phyloP scores from a whole-genome alignment of 2,797 vertebrate species.

The Pipistrellus nathusii region DNA sequence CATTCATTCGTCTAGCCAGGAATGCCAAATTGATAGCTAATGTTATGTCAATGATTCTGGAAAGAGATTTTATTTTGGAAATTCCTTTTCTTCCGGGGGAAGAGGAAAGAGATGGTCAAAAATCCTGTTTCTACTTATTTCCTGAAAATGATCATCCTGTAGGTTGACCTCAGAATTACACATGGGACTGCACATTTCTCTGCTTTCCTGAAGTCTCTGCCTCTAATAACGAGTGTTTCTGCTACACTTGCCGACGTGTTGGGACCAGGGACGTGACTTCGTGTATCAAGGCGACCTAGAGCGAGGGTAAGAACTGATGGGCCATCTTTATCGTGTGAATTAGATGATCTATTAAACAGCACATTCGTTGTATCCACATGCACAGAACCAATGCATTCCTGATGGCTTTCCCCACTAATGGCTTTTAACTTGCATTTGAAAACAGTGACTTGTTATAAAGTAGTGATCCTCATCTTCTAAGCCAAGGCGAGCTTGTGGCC shows the following conservation, averaged over 20 bases:
- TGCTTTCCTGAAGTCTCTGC: not conserved
- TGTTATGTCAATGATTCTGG: not conserved
- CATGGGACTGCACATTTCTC: not conserved
- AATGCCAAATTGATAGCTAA: not conserved
- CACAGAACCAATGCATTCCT: not conserved
- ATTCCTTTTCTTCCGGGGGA: not conserved
- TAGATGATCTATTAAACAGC: not conserved
- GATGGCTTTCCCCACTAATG: not conserved
- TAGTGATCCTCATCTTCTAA: not conserved
- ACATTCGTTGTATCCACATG: not conserved
- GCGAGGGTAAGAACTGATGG: not conserved
- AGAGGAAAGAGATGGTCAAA: not conserved
- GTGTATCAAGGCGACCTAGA: not conserved
- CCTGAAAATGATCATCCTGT: not conserved
- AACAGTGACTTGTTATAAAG: not conserved
- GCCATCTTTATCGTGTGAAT: not conserved
- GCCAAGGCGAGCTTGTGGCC: constrained; percentile 21
- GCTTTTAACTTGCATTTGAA: not conserved
- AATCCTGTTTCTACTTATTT: not conserved
- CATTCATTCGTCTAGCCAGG: not conserved
- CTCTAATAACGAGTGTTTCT: not conserved
- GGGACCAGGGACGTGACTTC: not conserved
- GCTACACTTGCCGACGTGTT: not conserved
- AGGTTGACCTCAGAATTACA: not conserved
- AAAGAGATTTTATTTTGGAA: not conserved